Base-by-base conservation (phyloP, 2,113 vertebrate genomes). In the Nycticebus coucang region DNA sequence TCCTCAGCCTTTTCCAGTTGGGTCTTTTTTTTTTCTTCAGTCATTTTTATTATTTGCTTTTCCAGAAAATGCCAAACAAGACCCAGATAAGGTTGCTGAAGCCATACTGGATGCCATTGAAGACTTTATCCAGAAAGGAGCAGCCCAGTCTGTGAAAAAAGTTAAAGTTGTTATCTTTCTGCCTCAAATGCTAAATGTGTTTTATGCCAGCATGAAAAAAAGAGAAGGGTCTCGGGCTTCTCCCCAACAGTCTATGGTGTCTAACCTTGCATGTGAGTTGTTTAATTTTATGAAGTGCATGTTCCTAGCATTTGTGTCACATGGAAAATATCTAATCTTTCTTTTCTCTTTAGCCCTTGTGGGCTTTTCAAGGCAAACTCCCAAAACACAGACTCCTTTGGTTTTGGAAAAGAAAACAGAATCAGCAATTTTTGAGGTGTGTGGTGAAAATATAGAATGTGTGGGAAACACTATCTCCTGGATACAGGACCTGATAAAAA, bases 91-190 rank as follows among this genome's bases (percentile, higher is more conserved):
- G 0, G 99, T 99, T 83, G 99, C 99, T 37, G 98, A 98, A 0
- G 97, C 89, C 68, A 99, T 99, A 96, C 97, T 99, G 17, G 98
- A 98, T 7, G 99, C 99, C 1, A 97, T 99, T 87, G 97, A 98
- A 92, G 90, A 99, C 2, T 99, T 99, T 97, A 97, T 98, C 94
- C 99, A 28, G 94, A 98, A 81, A 94, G 94, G 97, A 78, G 94
- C 97, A 1, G 75, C 94, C 0, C 87, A 24, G 0, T 95, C 87
- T 85, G 50, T 99, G 62, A 95, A 75, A 96, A 98, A 33, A 11
- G 86, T 99, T 92, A 99, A 99, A 98, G 98, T 99, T 94, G 97
- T 99, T 91, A 98, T 99, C 97, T 99, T 99, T 97, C 98, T 99
- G 96, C 55, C 98, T 5, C 50, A 93, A 45, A 97, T 99, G 96